These are phyloP conservation scores for Chelidonichthys spinosus DNA, from an alignment of 2,797 vertebrate species.

Conservation along the genomic window DNA sequence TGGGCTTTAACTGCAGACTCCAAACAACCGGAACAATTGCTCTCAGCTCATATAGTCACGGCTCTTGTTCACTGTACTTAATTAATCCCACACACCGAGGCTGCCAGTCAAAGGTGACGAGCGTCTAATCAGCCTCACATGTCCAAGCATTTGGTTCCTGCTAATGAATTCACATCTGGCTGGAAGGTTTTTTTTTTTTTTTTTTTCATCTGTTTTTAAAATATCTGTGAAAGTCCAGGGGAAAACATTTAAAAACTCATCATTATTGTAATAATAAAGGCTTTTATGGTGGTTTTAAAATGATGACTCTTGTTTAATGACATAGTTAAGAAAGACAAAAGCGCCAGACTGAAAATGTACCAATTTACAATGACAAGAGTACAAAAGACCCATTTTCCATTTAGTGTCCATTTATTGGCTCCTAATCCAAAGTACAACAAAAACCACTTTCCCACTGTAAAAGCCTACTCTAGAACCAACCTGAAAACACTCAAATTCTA, in stretches of 20 bases:
- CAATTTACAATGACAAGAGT: conserved; percentile 3
- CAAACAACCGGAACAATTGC: conserved; percentile 38
- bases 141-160: conserved; percentile 45
- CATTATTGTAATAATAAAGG: neutral
- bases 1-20: conserved; percentile 43
- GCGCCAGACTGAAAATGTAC: conserved; percentile 19
- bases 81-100: conserved; percentile 45
- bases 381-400: neutral
- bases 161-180: conserved; percentile 36
- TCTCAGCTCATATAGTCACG: conserved; percentile 36
- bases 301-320: conserved; percentile 16
- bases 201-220: conserved; percentile 3
- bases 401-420: neutral
- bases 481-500: conserved; percentile 2
- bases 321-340: conserved; percentile 6
- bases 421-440: neutral
- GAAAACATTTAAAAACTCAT: conserved; percentile 1
- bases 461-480: neutral
- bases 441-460: conserved; percentile 19
- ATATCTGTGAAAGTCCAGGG: too few species aligned
- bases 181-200: neutral
- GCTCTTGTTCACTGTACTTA: conserved; percentile 47
- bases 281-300: neutral
- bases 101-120: conserved; percentile 54
- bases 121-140: conserved; percentile 60